Evolutionary conservation across 92 coral and sea anemone genomes (phyloP), one percentile per base, ranked within the genome.

Genomic region (Porites evermanni): DNA sequence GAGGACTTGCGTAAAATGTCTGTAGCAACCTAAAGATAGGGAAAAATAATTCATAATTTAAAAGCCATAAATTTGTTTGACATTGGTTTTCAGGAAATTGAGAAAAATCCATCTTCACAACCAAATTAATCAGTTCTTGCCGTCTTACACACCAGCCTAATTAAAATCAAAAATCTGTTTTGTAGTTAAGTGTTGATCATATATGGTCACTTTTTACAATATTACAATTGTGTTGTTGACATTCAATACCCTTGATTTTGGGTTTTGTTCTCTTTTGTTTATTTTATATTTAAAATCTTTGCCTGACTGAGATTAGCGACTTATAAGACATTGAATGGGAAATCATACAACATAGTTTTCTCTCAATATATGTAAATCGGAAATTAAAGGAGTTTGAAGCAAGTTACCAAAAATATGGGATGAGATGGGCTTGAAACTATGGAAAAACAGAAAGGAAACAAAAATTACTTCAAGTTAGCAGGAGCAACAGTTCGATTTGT

Each of bases 1-100:
- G 71, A 64, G 72, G 84, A 70, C 70, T 79, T 79, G 71, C 84
- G 56, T 51, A 61, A 70, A 44, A 29, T 79, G 61, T 79, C 84
- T 64, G 75, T 79, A 64, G 84, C 84, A 79, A 63, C 74, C 84
- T 79, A 2, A 79, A 79, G 20, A 20, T 74, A 44, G 77, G 26
- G 13, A 50, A 74, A 74, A 74, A 74, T 74, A 8, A 50, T 74
- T 50, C 24, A 23, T 74, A 74, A 74, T 51, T 74, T 74, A 74
- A 74, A 74, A 74, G 61, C 63, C 78, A 44, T 44, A 60, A 74
- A 50, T 74, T 74, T 74, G 78, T 61, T 61, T 61, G 16, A 52
- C 78, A 50, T 74, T 74, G 20, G 78, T 50, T 50, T 16, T 51
- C 3, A 74, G 78, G 20, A 74, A 74, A 74, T 7, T 47, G 61